phyloP scores from a whole-genome alignment of 2,113 vertebrate species.

The Xenopus tropicalis region DNA sequence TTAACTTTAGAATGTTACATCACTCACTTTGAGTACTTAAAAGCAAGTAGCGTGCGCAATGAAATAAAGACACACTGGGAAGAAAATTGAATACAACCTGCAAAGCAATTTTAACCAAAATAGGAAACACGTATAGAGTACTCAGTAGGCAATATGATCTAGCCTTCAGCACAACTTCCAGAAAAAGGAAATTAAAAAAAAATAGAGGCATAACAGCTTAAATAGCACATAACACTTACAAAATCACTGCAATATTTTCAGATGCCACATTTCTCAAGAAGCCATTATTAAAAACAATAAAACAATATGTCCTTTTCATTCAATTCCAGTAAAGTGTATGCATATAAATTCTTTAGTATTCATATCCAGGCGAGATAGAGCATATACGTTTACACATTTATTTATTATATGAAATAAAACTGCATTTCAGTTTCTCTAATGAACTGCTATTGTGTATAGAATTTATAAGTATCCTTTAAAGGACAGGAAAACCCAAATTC shows the following conservation, averaged over 20 bases:
- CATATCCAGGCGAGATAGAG: too few species aligned
- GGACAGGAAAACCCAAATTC: too few species aligned
- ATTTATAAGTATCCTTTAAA: too few species aligned
- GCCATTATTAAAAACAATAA: too few species aligned
- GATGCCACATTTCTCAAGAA: too few species aligned
- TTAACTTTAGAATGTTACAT: slow-evolving; percentile 21
- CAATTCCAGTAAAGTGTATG: too few species aligned
- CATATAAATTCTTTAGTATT: too few species aligned
- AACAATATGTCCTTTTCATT: too few species aligned
- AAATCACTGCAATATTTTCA: slow-evolving; percentile 10
- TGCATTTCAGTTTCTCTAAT: too few species aligned
- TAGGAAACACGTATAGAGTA: slow-evolving; percentile 19
- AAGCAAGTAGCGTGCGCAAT: slow-evolving; percentile 18
- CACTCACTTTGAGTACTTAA: slow-evolving; percentile 16
- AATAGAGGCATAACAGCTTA: slow-evolving; percentile 18
- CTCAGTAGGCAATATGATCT: slow-evolving; percentile 11
- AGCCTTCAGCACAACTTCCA: slow-evolving; percentile 31
- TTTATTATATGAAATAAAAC: too few species aligned
- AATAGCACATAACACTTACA: slow-evolving; percentile 18
- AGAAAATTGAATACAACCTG: slow-evolving; percentile 33
- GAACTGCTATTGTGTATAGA: too few species aligned
- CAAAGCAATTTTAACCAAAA: slow-evolving; percentile 28
- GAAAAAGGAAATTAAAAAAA: not conserved
- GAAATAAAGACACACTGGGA: slow-evolving; percentile 41
- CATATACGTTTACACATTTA: too few species aligned